A percentile compares a stretch with the other conserved stretches of the same genome.
Evolutionary conservation across 2,888 invertebrate species (phyloP).

Genomic region (Agrenia bidenticulata): DNA sequence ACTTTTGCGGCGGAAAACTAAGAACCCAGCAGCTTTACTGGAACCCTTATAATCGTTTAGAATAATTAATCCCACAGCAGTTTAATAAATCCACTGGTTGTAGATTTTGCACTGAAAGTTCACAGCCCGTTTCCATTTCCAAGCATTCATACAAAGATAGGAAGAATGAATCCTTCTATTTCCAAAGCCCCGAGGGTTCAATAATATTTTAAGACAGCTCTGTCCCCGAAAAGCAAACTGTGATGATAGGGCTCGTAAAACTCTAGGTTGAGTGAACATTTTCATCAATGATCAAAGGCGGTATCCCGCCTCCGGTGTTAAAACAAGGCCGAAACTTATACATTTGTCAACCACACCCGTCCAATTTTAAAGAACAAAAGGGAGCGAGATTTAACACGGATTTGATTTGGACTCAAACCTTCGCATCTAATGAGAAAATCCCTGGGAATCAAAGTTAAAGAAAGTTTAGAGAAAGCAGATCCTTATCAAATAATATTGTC

Average conservation of each 20-base stretch:
- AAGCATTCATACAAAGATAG: too few species aligned
- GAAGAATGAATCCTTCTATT: too few species aligned
- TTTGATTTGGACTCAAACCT: neutral
- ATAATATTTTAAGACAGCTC: slow-evolving; percentile 49
- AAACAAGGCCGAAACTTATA: slow-evolving; percentile 30
- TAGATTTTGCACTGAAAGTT: too few species aligned
- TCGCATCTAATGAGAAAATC: slow-evolving; percentile 1
- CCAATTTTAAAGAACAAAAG: slow-evolving; percentile 20
- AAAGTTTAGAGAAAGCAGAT: neutral
- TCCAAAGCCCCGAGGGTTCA: slow-evolving; percentile 28
- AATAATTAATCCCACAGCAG: too few species aligned
- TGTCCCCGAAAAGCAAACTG: slow-evolving; percentile 14
- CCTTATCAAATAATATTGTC: too few species aligned
- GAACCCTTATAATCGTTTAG: too few species aligned
- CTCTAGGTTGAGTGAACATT: slow-evolving; percentile 51
- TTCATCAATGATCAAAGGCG: slow-evolving; percentile 53
- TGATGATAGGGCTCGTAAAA: slow-evolving; percentile 3
- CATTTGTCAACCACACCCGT: slow-evolving; percentile 35
- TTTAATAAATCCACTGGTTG: too few species aligned
- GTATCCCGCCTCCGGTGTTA: slow-evolving; percentile 50
- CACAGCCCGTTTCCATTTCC: too few species aligned
- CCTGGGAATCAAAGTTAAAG: neutral
- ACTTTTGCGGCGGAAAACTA: too few species aligned
- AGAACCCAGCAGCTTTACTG: too few species aligned
- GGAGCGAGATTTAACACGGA: neutral